Percentiles rank a stretch among this genome's conserved stretches.
phyloP scores from a whole-genome alignment of 1,140 invertebrate species.

The Whitmania pigra region DNA sequence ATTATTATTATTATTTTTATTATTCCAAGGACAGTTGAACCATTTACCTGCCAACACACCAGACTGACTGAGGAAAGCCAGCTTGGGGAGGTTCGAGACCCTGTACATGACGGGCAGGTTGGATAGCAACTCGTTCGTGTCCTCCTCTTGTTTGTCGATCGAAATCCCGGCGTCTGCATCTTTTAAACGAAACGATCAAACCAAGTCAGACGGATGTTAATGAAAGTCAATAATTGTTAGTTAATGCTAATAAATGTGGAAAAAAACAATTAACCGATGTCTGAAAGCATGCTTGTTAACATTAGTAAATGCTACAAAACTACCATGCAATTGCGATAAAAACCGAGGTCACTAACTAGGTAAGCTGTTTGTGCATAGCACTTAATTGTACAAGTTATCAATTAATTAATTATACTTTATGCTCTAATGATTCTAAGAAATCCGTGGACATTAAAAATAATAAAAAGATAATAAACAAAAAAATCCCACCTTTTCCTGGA shows the following conservation, averaged over 20 bases:
- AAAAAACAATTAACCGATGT: no score
- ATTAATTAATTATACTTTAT: background rate
- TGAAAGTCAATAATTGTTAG: no score
- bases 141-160: background rate
- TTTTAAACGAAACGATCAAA: background rate
- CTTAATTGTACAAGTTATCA: background rate
- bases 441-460: background rate
- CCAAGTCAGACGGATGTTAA: no score
- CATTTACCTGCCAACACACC: background rate
- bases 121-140: background rate
- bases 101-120: background rate
- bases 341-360: no score
- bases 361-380: no score
- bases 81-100: background rate
- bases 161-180: background rate
- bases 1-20: no score
- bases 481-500: background rate
- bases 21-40: background rate
- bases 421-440: background rate
- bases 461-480: background rate
- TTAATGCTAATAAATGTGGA: no score
- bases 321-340: no score
- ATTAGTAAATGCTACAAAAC: no score
- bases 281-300: no score
- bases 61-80: constrained; percentile 1